A percentile compares a stretch with the other conserved stretches of the same genome.
Conservation (phyloP, 2,888 invertebrate species). For the Mesoligia furuncula region DNA sequence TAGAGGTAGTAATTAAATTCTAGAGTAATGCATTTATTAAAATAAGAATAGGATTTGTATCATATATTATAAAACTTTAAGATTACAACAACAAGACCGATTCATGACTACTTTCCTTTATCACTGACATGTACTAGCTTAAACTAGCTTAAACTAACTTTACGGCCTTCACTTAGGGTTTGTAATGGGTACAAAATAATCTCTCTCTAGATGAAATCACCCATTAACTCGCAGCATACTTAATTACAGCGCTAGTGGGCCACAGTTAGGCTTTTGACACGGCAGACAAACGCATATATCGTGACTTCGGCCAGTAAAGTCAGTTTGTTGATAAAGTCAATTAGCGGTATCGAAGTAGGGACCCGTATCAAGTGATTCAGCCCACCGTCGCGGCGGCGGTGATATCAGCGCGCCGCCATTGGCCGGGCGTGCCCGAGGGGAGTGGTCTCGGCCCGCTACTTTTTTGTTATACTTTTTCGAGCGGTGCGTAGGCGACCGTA, state of each 20-base stretch:
- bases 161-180: conserved; percentile 47
- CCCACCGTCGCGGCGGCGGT: conserved; percentile 84
- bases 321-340: conserved; percentile 91
- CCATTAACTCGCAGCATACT: conserved; percentile 84
- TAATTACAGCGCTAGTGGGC: conserved; percentile 86
- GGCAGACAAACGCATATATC: conserved; percentile 89
- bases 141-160: conserved; percentile 48
- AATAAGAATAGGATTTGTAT: neutral
- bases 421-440: conserved; percentile 84
- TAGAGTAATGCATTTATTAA: conserved; percentile 13
- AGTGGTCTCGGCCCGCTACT: conserved; percentile 84
- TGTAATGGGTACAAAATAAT: conserved; percentile 62
- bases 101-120: conserved; percentile 23
- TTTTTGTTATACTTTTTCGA: conserved; percentile 86
- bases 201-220: conserved; percentile 79
- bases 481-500: conserved; percentile 85
- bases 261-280: conserved; percentile 89
- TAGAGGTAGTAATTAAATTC: neutral
- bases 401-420: conserved; percentile 80
- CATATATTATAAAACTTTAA: neutral
- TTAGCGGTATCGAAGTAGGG: conserved; percentile 89
- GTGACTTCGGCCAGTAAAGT: conserved; percentile 90
- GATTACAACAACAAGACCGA: neutral
- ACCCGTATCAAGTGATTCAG: conserved; percentile 87
- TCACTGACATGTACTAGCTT: conserved; percentile 28